phyloP scores from a whole-genome alignment of 2,797 vertebrate species.

The Ptychobarbus kaznakovi region DNA sequence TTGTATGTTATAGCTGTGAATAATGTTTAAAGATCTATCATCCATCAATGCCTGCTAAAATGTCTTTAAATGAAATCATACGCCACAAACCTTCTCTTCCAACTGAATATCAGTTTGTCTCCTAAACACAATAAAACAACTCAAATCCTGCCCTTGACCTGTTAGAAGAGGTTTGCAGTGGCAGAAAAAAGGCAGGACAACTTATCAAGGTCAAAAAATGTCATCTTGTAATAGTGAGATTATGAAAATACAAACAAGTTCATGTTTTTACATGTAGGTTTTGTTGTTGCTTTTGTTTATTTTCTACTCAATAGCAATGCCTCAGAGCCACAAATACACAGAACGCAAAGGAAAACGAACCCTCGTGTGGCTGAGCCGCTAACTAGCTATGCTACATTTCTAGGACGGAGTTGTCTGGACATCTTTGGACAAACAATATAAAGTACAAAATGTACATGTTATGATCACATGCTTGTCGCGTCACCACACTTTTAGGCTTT shows the following conservation, averaged over 20 bases:
- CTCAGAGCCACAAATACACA: constrained; percentile 39
- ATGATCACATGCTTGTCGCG: constrained; percentile 51
- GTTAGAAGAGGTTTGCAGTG: neutral
- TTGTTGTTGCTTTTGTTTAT: constrained; percentile 22
- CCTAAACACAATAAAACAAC: neutral
- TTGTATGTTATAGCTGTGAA: neutral
- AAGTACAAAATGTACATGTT: constrained; percentile 47
- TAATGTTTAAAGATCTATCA: neutral
- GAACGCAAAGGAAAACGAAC: constrained; percentile 42
- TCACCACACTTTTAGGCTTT: constrained; percentile 48
- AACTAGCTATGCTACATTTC: constrained; percentile 52
- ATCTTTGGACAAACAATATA: constrained; percentile 48
- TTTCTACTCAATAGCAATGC: neutral
- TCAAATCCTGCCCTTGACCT: neutral
- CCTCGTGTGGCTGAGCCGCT: constrained; percentile 35
- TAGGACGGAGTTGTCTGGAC: constrained; percentile 43
- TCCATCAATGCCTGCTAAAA: neutral
- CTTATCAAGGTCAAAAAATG: neutral
- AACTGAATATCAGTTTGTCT: constrained; percentile 38
- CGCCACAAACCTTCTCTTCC: neutral
- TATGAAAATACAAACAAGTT: constrained; percentile 6
- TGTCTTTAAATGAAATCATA: constrained; percentile 1
- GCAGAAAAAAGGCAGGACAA: neutral
- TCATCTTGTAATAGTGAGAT: constrained; percentile 2
- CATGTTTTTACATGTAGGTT: constrained; percentile 15